These are phyloP conservation scores for Trididemnum clinides DNA, from an alignment of 23 tunicate species.

Conservation along the genomic window DNA sequence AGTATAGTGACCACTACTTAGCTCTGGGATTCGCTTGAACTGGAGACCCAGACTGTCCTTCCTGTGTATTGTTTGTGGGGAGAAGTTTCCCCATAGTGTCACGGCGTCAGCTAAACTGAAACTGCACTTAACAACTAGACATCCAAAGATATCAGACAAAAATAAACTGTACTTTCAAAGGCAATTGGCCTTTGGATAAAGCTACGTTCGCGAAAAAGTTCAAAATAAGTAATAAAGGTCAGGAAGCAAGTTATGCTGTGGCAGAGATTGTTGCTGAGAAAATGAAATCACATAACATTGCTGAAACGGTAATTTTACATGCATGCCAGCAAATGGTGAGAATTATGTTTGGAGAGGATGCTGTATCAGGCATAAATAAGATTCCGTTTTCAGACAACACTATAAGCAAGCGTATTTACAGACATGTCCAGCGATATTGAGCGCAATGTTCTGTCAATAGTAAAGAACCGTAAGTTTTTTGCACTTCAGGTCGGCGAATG, in stretches of 20 bases:
- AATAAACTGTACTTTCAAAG: background rate
- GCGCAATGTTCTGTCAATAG: too few species aligned
- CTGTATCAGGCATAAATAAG: background rate
- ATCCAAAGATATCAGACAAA: background rate
- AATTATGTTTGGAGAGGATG: background rate
- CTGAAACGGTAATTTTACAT: background rate
- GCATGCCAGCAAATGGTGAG: too few species aligned
- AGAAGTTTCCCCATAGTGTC: background rate
- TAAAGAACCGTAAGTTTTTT: background rate
- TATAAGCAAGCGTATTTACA: too few species aligned
- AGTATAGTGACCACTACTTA: background rate
- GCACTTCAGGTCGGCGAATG: background rate
- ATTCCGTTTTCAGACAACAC: too few species aligned
- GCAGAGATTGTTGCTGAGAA: too few species aligned
- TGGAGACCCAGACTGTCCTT: background rate
- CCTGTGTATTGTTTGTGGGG: background rate
- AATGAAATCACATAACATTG: background rate
- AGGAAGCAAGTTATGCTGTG: too few species aligned
- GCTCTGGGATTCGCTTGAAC: background rate
- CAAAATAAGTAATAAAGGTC: too few species aligned
- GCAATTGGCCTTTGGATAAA: background rate
- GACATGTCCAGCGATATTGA: background rate
- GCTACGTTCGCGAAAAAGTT: background rate
- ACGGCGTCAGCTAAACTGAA: background rate
- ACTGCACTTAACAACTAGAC: background rate